phyloP scores from a whole-genome alignment of 1,140 invertebrate species.

The Drosophila triauraria region DNA sequence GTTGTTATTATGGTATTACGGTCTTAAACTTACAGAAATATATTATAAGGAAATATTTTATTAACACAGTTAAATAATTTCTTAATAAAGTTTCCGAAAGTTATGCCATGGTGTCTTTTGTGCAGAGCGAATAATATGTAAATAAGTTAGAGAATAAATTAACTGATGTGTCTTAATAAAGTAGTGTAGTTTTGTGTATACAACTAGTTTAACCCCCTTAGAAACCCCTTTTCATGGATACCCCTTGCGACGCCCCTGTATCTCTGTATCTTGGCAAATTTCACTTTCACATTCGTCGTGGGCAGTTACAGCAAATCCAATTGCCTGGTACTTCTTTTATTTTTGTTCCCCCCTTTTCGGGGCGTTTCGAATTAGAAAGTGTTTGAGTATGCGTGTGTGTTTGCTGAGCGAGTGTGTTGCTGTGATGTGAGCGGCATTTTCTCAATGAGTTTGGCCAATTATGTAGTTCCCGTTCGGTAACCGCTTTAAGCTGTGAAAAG shows the following conservation, averaged over 20 bases:
- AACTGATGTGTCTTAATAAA: background rate
- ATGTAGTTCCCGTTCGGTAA: constrained; percentile 47
- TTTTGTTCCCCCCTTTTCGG: constrained; percentile 35
- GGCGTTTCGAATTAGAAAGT: constrained; percentile 72
- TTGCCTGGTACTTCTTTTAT: constrained; percentile 64
- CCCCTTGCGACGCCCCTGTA: constrained; percentile 2
- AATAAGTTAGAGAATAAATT: background rate
- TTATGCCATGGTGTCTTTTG: background rate
- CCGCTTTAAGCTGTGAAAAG: constrained; percentile 33
- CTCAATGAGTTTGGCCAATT: constrained; percentile 43
- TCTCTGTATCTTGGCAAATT: constrained; percentile 52
- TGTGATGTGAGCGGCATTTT: constrained; percentile 42
- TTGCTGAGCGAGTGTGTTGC: constrained; percentile 2
- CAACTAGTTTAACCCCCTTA: background rate
- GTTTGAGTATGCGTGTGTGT: constrained; percentile 26
- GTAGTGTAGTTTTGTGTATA: background rate
- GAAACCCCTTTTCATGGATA: background rate
- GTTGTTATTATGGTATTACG: no score
- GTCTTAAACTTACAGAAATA: no score
- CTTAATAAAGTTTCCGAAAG: no score
- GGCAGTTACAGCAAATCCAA: constrained; percentile 65
- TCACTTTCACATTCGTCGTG: constrained; percentile 79
- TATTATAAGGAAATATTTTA: no score
- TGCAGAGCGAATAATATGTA: background rate
- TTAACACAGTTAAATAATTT: no score